These are phyloP conservation scores for Aurelia sp. DNA, from an alignment of 30 jellyfish, hydroid and myxozoan genomes.

Conservation along the genomic window DNA sequence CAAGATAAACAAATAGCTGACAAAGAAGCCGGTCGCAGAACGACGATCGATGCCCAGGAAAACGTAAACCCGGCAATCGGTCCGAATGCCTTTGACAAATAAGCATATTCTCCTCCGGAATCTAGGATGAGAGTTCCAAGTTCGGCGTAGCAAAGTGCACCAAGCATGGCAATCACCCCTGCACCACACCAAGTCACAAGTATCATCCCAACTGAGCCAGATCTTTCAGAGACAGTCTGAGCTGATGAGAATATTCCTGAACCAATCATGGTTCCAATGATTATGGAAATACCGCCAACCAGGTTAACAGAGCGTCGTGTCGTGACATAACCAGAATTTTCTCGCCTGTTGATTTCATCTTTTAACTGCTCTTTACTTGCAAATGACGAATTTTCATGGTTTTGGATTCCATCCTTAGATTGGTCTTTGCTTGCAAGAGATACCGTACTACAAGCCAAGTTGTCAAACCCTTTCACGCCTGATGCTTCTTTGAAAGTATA, in stretches of 20 bases:
- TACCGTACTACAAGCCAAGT: background rate
- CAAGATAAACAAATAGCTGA: slow-evolving; percentile 91
- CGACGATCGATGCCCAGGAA: slow-evolving; percentile 71
- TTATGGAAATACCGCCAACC: slow-evolving; percentile 71
- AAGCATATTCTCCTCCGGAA: slow-evolving; percentile 89
- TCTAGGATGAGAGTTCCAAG: slow-evolving; percentile 70
- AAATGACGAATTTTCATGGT: too few species aligned
- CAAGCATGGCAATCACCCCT: slow-evolving; percentile 66
- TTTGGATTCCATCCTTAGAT: too few species aligned
- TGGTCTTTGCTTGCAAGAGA: background rate
- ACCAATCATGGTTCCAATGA: slow-evolving; percentile 88
- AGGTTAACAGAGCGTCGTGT: slow-evolving; percentile 53
- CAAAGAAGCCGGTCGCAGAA: slow-evolving; percentile 75
- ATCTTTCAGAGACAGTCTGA: slow-evolving; percentile 39
- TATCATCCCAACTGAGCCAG: slow-evolving; percentile 74
- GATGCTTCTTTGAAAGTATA: background rate
- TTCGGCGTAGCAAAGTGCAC: slow-evolving; percentile 74
- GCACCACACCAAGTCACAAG: slow-evolving; percentile 68
- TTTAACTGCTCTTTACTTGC: too few species aligned
- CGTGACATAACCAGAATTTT: background rate
- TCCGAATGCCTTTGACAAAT: slow-evolving; percentile 82
- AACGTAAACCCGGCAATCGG: slow-evolving; percentile 78
- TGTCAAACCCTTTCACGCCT: background rate
- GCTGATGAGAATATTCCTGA: slow-evolving; percentile 88
- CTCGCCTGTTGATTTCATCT: too few species aligned